Evolutionary conservation across 2,113 vertebrate genomes (phyloP).

Genomic region (Peromyscus polionotus): DNA sequence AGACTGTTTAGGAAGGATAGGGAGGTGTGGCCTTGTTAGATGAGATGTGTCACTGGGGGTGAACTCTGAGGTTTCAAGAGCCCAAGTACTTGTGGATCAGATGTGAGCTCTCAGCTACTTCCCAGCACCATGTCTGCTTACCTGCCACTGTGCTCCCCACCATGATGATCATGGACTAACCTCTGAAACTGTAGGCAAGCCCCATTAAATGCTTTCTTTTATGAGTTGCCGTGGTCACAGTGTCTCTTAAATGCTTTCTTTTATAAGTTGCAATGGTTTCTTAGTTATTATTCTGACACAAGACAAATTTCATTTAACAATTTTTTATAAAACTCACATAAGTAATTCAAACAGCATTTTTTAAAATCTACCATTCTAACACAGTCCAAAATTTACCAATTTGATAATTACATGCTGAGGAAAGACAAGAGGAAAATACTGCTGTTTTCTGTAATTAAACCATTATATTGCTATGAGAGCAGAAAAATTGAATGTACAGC

Average conservation of each 20-base stretch:
- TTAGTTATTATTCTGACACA: neutral
- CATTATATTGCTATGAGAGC: neutral
- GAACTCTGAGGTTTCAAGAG: neutral
- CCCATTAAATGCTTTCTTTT: neutral
- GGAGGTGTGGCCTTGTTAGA: neutral
- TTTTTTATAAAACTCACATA: neutral
- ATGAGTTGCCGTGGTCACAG: neutral
- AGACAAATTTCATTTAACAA: neutral
- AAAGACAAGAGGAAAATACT: neutral
- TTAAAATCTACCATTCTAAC: neutral
- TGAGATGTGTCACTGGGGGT: neutral
- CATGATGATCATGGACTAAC: neutral
- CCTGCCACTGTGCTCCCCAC: neutral
- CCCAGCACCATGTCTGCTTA: neutral
- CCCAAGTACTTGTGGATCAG: neutral
- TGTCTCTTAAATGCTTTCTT: neutral
- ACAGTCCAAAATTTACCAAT: neutral
- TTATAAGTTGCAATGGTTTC: neutral
- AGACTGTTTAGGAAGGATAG: neutral
- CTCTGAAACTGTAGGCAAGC: neutral
- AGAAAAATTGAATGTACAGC: neutral
- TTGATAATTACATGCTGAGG: neutral
- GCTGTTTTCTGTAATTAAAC: neutral
- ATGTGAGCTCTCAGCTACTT: neutral
- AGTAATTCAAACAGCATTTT: neutral